Percentiles rank a stretch among this genome's conserved stretches.
Conservation (phyloP, 2,888 invertebrate species). For the Chrysodeixis includens region DNA sequence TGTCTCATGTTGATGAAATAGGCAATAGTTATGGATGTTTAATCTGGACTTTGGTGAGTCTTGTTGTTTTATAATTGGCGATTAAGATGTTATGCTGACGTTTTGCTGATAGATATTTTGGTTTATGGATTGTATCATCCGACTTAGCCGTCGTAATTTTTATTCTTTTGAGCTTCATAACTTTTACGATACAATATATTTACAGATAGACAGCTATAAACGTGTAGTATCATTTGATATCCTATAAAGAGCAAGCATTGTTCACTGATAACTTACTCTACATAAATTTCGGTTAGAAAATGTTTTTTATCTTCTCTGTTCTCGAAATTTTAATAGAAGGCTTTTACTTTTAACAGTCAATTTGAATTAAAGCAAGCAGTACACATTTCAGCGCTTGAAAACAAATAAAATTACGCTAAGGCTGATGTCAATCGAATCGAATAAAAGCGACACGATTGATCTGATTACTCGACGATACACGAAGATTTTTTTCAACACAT, state of each 20-base stretch:
- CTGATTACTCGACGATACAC: background rate
- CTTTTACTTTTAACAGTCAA: no score
- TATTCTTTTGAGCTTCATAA: background rate
- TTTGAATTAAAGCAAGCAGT: background rate
- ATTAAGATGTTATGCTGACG: background rate
- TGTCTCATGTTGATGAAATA: slow-evolving; percentile 10
- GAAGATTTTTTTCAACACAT: background rate
- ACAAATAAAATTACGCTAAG: background rate
- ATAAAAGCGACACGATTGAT: background rate
- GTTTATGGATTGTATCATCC: background rate
- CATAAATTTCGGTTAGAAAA: no score
- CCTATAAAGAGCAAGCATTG: no score
- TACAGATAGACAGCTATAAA: background rate
- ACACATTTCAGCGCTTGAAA: background rate
- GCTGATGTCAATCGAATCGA: background rate
- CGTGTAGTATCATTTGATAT: background rate
- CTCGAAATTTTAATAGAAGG: no score
- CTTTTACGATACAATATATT: background rate
- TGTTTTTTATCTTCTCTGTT: no score
- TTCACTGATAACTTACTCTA: no score
- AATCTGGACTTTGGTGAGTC: background rate
- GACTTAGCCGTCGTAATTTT: background rate
- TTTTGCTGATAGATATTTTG: background rate
- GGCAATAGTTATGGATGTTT: background rate
- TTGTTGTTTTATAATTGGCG: background rate